Percentiles rank a stretch among this genome's conserved stretches.
phyloP scores from a whole-genome alignment of 2,113 vertebrate genomes.

The Podilymbus podiceps region DNA sequence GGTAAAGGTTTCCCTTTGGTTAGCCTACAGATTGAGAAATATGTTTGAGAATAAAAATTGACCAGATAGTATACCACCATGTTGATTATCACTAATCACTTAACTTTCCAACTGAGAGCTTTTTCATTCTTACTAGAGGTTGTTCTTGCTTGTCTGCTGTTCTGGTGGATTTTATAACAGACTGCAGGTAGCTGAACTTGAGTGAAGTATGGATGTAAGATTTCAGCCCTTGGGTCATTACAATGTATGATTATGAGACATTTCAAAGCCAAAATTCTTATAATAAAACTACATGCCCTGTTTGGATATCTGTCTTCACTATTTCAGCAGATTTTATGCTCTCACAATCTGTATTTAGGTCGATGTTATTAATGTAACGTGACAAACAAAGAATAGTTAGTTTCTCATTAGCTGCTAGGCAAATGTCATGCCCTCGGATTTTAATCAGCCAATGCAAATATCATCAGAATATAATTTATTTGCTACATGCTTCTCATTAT shows the following conservation, averaged over 20 bases:
- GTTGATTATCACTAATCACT: neutral
- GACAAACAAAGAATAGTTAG: conserved; percentile 13
- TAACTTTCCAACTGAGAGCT: neutral
- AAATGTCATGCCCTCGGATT: conserved; percentile 13
- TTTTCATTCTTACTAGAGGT: neutral
- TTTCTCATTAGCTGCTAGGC: conserved; percentile 22
- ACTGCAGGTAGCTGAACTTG: neutral
- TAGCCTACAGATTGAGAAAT: neutral
- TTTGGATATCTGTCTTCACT: neutral
- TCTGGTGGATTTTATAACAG: neutral
- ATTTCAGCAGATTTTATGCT: neutral
- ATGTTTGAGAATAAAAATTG: neutral
- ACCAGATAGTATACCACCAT: neutral
- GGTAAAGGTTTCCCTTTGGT: neutral
- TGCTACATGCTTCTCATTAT: neutral
- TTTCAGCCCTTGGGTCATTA: neutral
- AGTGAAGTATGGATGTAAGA: neutral
- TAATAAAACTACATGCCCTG: neutral
- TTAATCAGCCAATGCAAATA: conserved; percentile 29
- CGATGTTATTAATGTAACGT: neutral
- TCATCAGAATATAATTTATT: neutral
- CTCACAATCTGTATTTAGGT: conserved; percentile 12
- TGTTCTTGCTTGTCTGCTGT: neutral
- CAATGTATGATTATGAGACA: neutral
- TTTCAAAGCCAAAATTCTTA: neutral